Conservation (phyloP, 2,113 vertebrate species). For the Columba livia region DNA sequence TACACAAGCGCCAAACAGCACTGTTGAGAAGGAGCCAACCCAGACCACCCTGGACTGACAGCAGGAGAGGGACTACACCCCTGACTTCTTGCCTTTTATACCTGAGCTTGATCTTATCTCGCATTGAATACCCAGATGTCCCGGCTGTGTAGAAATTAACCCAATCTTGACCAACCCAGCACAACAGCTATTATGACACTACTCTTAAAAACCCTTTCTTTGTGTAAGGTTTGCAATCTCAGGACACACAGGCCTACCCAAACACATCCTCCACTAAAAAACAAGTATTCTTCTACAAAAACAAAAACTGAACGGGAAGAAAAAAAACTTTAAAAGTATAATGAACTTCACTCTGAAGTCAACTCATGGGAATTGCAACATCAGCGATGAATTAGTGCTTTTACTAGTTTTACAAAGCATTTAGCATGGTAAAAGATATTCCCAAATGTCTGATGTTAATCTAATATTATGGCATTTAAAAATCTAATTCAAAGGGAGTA, state of each 20-base stretch:
- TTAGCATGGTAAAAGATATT: neutral
- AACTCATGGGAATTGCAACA: neutral
- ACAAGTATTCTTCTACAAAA: neutral
- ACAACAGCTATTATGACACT: neutral
- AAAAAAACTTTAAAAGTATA: neutral
- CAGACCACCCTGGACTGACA: too few species aligned
- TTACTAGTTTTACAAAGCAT: neutral
- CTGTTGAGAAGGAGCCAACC: too few species aligned
- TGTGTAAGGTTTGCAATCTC: neutral
- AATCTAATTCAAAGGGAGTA: neutral
- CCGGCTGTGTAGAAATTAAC: too few species aligned
- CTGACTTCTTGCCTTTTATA: too few species aligned
- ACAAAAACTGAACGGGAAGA: neutral
- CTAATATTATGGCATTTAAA: neutral
- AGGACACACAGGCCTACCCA: neutral
- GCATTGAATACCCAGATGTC: too few species aligned
- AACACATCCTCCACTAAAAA: neutral
- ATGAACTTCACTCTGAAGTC: neutral
- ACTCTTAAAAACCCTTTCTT: neutral
- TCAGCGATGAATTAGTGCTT: neutral
- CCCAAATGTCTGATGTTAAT: neutral
- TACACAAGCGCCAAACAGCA: too few species aligned
- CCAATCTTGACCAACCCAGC: too few species aligned
- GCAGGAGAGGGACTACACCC: too few species aligned
- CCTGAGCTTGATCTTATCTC: too few species aligned